phyloP scores from a whole-genome alignment of 2,797 vertebrate genomes.

The Oryzias sinensis region DNA sequence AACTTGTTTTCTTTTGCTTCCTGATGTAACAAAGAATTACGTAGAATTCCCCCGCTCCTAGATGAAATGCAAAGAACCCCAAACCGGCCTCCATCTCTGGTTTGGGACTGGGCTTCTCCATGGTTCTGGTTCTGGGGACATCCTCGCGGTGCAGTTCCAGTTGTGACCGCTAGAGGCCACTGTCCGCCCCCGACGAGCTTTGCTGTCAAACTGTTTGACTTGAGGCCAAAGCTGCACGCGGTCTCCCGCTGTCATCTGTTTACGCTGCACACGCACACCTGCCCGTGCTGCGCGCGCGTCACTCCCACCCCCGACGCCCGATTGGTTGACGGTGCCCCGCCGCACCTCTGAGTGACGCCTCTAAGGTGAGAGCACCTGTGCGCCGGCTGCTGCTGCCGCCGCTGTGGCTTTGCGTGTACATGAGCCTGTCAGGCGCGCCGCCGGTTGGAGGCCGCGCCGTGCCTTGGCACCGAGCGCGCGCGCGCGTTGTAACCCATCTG shows the following conservation, averaged over 20 bases:
- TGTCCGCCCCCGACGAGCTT: background rate
- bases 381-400: conserved; percentile 30
- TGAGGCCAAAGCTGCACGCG: conserved; percentile 27
- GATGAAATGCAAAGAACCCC: background rate
- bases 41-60: no score
- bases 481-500: conserved; percentile 66
- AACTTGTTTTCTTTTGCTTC: no score
- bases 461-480: conserved; percentile 39
- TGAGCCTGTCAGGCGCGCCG: conserved; percentile 42
- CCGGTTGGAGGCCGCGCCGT: conserved; percentile 36
- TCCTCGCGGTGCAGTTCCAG: conserved; percentile 20
- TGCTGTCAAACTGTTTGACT: conserved; percentile 5
- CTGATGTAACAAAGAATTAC: no score
- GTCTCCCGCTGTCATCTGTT: conserved; percentile 55
- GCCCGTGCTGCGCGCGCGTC: conserved; percentile 4
- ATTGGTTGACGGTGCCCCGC: conserved; percentile 17
- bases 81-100: background rate
- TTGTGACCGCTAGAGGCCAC: background rate
- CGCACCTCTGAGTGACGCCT: conserved; percentile 15
- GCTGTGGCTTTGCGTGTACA: conserved; percentile 62
- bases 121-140: conserved; percentile 47
- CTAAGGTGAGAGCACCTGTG: no score
- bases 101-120: background rate
- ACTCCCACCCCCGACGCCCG: conserved; percentile 26
- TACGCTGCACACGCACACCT: conserved; percentile 35